These are phyloP conservation scores for Amiota minor DNA, from an alignment of 2,888 invertebrate species.

Conservation along the genomic window DNA sequence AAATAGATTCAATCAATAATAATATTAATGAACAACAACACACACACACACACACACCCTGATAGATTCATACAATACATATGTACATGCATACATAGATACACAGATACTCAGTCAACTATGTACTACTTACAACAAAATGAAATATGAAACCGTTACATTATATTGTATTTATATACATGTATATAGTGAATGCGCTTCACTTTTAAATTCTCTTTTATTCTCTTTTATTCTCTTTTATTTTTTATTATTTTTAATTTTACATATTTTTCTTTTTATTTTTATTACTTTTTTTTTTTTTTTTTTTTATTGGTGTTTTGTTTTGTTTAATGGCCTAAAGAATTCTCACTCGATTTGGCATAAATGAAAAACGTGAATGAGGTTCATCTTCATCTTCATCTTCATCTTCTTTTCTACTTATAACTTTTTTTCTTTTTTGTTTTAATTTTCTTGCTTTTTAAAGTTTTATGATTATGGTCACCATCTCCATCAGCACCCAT, in stretches of 20 bases:
- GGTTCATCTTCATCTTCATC: constrained; percentile 20
- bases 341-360: constrained; percentile 24
- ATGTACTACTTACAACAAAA: background rate
- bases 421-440: constrained; percentile 4
- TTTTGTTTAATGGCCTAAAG: constrained; percentile 20
- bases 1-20: constrained; percentile 25
- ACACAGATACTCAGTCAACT: background rate
- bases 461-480: background rate
- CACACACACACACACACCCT: constrained; percentile 1
- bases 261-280: background rate
- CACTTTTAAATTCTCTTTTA: constrained; percentile 10
- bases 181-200: background rate
- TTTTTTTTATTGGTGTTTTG: background rate
- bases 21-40: constrained; percentile 21
- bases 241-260: constrained; percentile 4
- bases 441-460: background rate
- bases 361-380: constrained; percentile 26
- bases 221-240: constrained; percentile 9
- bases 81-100: too few species aligned
- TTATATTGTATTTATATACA: too few species aligned
- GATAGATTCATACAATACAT: too few species aligned
- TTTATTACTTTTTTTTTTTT: background rate
- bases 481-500: background rate
- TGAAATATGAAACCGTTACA: constrained; percentile 18
- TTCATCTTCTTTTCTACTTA: constrained; percentile 8